phyloP scores from a whole-genome alignment of 2,888 invertebrate species.

The Plutella xylostella region DNA sequence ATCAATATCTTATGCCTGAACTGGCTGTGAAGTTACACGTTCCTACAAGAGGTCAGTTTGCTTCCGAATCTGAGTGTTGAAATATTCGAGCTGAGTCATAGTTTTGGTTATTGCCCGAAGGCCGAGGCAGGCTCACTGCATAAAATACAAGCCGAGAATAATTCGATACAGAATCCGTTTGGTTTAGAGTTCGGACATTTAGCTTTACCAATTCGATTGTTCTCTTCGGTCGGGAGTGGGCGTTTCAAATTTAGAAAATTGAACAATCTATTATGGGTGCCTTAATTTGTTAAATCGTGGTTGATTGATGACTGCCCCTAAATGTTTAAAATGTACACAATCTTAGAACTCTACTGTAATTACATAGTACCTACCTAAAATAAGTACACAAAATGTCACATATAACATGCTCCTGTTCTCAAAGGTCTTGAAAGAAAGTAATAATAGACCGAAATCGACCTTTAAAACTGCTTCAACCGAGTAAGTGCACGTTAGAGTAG shows the following conservation, averaged over 20 bases:
- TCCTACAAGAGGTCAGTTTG: conserved; percentile 8
- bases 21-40: neutral
- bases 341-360: too few species aligned
- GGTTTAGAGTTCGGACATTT: conserved; percentile 24
- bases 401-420: too few species aligned
- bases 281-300: conserved; percentile 20
- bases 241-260: conserved; percentile 21
- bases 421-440: too few species aligned
- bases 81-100: conserved; percentile 42
- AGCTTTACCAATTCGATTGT: conserved; percentile 33
- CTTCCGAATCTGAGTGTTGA: conserved; percentile 26
- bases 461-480: too few species aligned
- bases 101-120: conserved; percentile 45
- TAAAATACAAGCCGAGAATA: conserved; percentile 13
- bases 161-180: neutral
- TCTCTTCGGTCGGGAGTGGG: conserved; percentile 27
- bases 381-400: too few species aligned
- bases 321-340: too few species aligned
- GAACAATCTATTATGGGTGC: conserved; percentile 20
- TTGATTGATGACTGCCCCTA: conserved; percentile 17
- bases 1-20: neutral
- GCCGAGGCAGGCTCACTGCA: conserved; percentile 37
- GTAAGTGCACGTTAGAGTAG: too few species aligned
- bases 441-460: too few species aligned
- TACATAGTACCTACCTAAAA: too few species aligned